Percentiles rank a stretch among this genome's conserved stretches.
Evolutionary conservation across 2,797 vertebrate genomes (phyloP).

Genomic region (Sebastolobus altivelis): DNA sequence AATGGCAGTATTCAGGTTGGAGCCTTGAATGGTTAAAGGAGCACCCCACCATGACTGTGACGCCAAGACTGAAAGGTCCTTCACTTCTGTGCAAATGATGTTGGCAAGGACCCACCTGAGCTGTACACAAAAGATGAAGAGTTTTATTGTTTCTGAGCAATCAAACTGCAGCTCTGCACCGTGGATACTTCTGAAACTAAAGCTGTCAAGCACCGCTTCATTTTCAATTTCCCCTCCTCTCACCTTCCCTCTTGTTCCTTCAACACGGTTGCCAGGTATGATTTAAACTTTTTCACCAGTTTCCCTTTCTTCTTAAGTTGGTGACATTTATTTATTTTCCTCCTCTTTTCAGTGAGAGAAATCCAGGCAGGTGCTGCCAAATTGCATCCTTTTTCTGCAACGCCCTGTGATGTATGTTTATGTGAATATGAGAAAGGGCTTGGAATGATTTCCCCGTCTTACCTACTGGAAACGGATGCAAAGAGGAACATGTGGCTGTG

Average conservation of each 20-base stretch:
- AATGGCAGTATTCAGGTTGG: conserved; percentile 27
- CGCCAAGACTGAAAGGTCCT: conserved; percentile 1
- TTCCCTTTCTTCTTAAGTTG: conserved; percentile 40
- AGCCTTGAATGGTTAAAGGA: conserved; percentile 15
- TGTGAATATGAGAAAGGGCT: conserved; percentile 62
- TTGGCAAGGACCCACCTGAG: neutral
- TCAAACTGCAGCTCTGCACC: conserved; percentile 29
- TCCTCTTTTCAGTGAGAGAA: conserved; percentile 44
- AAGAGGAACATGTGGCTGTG: conserved; percentile 61
- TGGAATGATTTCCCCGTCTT: conserved; percentile 66
- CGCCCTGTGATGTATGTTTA: conserved; percentile 56
- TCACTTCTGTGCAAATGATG: neutral
- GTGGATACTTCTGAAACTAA: conserved; percentile 32
- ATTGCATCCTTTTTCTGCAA: conserved; percentile 19
- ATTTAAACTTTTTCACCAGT: conserved; percentile 53
- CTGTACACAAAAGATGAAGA: conserved; percentile 21
- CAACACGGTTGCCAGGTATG: conserved; percentile 35
- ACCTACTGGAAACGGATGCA: conserved; percentile 62
- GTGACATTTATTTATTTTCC: conserved; percentile 63
- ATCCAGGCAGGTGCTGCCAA: conserved; percentile 64
- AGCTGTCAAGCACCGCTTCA: conserved; percentile 53
- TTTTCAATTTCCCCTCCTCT: conserved; percentile 42
- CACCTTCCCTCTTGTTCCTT: conserved; percentile 30
- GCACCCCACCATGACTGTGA: conserved; percentile 2
- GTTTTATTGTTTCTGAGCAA: conserved; percentile 47